A percentile compares a stretch with the other conserved stretches of the same genome.
Evolutionary conservation across 2,113 vertebrate species (phyloP).

Genomic region (Dipodomys merriami): DNA sequence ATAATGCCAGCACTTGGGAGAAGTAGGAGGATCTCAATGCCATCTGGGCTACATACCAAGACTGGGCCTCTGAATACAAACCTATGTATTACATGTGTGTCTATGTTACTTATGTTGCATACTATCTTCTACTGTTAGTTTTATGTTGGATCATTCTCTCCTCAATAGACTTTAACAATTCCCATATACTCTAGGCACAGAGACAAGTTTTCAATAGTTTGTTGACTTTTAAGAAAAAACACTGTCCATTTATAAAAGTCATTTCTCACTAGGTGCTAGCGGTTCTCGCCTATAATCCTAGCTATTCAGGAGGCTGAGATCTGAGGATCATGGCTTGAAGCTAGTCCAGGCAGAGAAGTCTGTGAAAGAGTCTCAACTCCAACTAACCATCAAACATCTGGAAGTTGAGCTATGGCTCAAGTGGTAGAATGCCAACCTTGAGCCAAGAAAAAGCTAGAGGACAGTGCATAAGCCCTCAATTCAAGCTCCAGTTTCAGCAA

Average conservation of each 20-base stretch:
- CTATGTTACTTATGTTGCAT: background rate
- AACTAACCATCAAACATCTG: too few relatives aligned
- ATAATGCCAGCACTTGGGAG: background rate
- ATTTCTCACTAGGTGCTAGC: too few relatives aligned
- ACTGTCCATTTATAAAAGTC: background rate
- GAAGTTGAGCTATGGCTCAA: too few relatives aligned
- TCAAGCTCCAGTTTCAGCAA: too few relatives aligned
- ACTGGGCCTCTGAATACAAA: background rate
- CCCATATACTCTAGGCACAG: background rate
- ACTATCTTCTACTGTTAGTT: background rate
- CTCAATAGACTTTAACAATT: background rate
- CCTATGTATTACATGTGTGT: background rate
- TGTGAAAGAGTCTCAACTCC: too few relatives aligned
- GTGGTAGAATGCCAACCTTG: too few relatives aligned
- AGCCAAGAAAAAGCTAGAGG: too few relatives aligned
- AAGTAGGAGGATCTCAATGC: background rate
- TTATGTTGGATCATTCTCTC: slow-evolving; percentile 41
- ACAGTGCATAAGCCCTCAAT: too few relatives aligned
- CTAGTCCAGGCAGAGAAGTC: too few relatives aligned
- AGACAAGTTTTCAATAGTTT: slow-evolving; percentile 6
- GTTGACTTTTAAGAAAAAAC: slow-evolving; percentile 44
- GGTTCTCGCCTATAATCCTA: too few relatives aligned
- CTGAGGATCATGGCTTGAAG: too few relatives aligned
- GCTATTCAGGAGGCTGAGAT: too few relatives aligned
- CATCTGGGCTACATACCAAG: background rate